Percentiles rank a stretch among this genome's conserved stretches.
These are phyloP conservation scores for Hippocampus abdominalis DNA, from an alignment of 2,113 vertebrate genomes.

Conservation along the genomic window DNA sequence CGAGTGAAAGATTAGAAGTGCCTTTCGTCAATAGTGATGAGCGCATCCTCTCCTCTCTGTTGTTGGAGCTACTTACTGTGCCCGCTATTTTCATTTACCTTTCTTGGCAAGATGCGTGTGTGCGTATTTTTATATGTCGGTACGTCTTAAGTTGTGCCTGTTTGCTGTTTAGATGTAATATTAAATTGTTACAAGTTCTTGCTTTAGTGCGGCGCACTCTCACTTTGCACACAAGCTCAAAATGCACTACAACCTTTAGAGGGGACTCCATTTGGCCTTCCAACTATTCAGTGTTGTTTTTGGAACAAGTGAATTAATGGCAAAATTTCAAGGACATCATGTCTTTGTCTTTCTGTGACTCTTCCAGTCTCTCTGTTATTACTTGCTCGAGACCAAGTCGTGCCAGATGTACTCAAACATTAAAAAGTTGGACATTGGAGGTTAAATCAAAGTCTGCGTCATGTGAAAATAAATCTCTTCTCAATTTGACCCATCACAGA, in stretches of 20 bases:
- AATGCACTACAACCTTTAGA: slow-evolving; percentile 20
- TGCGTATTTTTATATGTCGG: background rate
- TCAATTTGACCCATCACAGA: too few species aligned
- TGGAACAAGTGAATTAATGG: background rate
- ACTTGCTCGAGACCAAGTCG: background rate
- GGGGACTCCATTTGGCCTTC: too few species aligned
- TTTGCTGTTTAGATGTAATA: slow-evolving; percentile 46
- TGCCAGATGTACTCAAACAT: too few species aligned
- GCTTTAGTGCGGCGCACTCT: slow-evolving; percentile 34
- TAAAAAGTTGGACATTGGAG: too few species aligned
- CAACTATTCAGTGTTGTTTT: background rate
- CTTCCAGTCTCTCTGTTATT: background rate
- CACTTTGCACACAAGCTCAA: slow-evolving; percentile 31
- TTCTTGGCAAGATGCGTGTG: slow-evolving; percentile 16
- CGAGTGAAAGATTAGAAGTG: slow-evolving; percentile 52
- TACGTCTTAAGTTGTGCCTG: slow-evolving; percentile 39
- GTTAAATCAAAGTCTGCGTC: too few species aligned
- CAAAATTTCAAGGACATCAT: background rate
- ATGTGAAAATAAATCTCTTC: too few species aligned
- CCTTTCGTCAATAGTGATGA: slow-evolving; percentile 51
- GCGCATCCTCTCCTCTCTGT: slow-evolving; percentile 27
- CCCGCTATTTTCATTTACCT: slow-evolving; percentile 20
- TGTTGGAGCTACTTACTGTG: slow-evolving; percentile 32
- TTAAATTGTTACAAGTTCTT: slow-evolving; percentile 52
- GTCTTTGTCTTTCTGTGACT: background rate